Base-by-base conservation (phyloP, 2,888 invertebrate species). In the Metopia argyrocephala region DNA sequence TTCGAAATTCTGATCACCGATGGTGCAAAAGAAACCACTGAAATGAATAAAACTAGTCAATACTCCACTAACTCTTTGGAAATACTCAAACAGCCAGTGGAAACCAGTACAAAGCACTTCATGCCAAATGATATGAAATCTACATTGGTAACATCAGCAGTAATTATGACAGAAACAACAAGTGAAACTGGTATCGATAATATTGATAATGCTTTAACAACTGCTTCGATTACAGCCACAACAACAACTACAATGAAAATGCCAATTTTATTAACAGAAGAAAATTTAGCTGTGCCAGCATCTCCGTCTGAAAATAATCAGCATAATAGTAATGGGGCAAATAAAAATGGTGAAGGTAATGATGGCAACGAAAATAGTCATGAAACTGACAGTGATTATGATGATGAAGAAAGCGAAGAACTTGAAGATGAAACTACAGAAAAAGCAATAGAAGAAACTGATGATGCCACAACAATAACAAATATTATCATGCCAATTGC, bases 181-280 rank as follows among this genome's bases (percentile, higher is more conserved):
- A 68, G 45, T 46, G 66, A 50, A 75, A 68, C 21, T 64, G 25
- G 9, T 21, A 23, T 18, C n/a, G 54, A 74, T 66, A 56, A 9
- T 21, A 46, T 59, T 23, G 66, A 68, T 31, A 83, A 81, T 83
- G 83, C 79, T 74, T 76, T 85, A 84, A 83, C 84, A 84, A 85
- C 83, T 83, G 84, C 83, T 62, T 79, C 86, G 84, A 84, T 83
- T 82, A 82, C 81, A 68, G 79, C 70, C 71, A 50, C 81, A 66
- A 57, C 59, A 45, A 27, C 82, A 62, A 56, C 71, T 18, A 5
- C 79, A 56, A 18, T 74, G 76, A 64, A 62, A 59, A 56, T 52
- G 6, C 71, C 66, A 65, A 38, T 9, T 50, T 45, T 21, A 45
- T 4, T n/a, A 48, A 21, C 20, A 3, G 20, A 28, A 7, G 23